Evolutionary conservation across 2,797 vertebrate species (phyloP), one percentile per base, ranked within the genome.

Genomic region (Sebastes miniatus): DNA sequence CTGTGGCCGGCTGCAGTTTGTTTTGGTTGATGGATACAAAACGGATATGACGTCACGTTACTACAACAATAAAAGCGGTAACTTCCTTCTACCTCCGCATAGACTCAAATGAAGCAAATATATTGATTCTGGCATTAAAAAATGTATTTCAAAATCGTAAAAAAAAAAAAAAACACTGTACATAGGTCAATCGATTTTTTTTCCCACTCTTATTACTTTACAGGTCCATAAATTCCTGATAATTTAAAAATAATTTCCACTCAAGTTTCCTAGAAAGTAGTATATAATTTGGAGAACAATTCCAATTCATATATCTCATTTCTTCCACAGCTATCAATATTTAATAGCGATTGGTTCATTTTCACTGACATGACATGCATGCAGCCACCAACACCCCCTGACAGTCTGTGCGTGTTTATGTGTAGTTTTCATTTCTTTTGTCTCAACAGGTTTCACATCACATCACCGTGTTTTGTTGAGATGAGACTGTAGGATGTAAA

Each of bases 341-440:
- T 63, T 74, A 83, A 85, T 75, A 79, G 76, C 18, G 64, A 76
- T 25, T 32, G 54, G 68, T 69, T 76, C 43, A 24, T 70, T 76
- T 61, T 39, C 39, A 39, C 50, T 73, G 34, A 29, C 22, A 13
- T 50, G 36, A 64, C 8, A 6, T 18, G 12, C 20, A 24, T 31
- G 20, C 54, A 20, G 43, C 10, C 56, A 70, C 56, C 14, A 68
- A 22, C 68, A 36, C n/a, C 20, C 16, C 9, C 6, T 5, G 58
- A 65, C 70, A 57, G 27, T 58, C 22, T 31, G 13, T 16, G 10
- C 9, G 3, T 47, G 14, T 52, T 47, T 52, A 52, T 52, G 50
- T 52, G 50, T 20, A 12, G 36, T 72, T 68, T 25, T 72, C 5
- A 29, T 74, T 62, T 70, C 22, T 57, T 66, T 39, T 34, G 12